These are phyloP conservation scores for Cichlasoma orientale DNA, from an alignment of 2,797 vertebrate genomes.

Conservation along the genomic window DNA sequence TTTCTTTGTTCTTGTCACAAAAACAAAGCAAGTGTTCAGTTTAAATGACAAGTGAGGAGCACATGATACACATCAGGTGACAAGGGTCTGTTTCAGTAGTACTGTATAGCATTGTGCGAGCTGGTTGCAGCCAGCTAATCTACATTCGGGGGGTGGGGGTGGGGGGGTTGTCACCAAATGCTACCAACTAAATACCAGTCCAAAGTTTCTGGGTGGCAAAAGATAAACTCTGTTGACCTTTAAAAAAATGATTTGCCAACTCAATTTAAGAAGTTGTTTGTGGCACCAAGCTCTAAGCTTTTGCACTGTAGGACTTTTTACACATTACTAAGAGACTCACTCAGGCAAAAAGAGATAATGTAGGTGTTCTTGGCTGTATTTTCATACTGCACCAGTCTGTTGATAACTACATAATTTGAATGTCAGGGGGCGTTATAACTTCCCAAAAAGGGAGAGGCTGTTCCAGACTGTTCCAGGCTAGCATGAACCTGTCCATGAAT, in stretches of 20 bases:
- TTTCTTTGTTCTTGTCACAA: slow-evolving; percentile 60
- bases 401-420: neutral
- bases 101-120: slow-evolving; percentile 51
- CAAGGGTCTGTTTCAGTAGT: slow-evolving; percentile 39
- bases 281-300: neutral
- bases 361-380: neutral
- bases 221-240: neutral
- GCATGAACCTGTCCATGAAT: slow-evolving; percentile 65
- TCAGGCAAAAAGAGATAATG: neutral
- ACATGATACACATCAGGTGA: slow-evolving; percentile 67
- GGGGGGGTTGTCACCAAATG: neutral
- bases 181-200: neutral
- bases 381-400: neutral
- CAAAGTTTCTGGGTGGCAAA: neutral
- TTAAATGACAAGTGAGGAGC: slow-evolving; percentile 55
- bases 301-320: neutral
- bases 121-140: slow-evolving; percentile 23
- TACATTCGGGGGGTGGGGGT: slow-evolving; percentile 9
- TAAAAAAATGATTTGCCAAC: neutral
- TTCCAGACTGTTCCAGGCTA: slow-evolving; percentile 41
- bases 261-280: neutral
- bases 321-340: neutral
- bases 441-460: slow-evolving; percentile 45
- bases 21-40: slow-evolving; percentile 62
- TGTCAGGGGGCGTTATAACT: slow-evolving; percentile 39